Evolutionary conservation across 2,797 vertebrate genomes (phyloP).

Genomic region (Oreortyx pictus): DNA sequence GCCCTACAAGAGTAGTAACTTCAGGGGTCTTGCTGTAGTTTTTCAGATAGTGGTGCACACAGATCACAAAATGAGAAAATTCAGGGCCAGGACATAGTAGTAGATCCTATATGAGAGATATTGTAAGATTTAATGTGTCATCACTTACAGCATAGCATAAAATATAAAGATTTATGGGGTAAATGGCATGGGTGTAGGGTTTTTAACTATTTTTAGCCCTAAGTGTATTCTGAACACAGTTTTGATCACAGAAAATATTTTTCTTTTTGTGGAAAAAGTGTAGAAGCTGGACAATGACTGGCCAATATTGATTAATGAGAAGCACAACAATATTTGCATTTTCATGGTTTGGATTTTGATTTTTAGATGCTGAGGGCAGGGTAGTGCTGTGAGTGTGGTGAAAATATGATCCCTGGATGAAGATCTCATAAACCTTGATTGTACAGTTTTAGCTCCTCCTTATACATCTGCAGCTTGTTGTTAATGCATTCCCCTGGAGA

Average conservation of each 20-base stretch:
- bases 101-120: neutral
- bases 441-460: neutral
- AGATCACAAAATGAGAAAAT: neutral
- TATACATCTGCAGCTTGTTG: neutral
- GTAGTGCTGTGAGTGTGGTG: neutral
- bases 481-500: neutral
- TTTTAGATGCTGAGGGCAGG: constrained; percentile 17
- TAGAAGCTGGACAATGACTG: neutral
- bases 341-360: neutral
- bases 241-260: neutral
- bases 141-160: neutral
- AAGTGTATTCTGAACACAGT: neutral
- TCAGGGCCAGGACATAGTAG: neutral
- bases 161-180: neutral
- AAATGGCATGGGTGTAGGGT: neutral
- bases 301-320: neutral
- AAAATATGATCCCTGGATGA: neutral
- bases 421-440: neutral
- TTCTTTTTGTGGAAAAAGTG: neutral
- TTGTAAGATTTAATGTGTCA: neutral
- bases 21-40: neutral
- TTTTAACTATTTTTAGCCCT: neutral
- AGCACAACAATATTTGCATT: neutral
- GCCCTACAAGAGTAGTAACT: neutral
- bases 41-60: neutral